Conservation (phyloP, 2,888 invertebrate species). For the Agrochola circellaris region DNA sequence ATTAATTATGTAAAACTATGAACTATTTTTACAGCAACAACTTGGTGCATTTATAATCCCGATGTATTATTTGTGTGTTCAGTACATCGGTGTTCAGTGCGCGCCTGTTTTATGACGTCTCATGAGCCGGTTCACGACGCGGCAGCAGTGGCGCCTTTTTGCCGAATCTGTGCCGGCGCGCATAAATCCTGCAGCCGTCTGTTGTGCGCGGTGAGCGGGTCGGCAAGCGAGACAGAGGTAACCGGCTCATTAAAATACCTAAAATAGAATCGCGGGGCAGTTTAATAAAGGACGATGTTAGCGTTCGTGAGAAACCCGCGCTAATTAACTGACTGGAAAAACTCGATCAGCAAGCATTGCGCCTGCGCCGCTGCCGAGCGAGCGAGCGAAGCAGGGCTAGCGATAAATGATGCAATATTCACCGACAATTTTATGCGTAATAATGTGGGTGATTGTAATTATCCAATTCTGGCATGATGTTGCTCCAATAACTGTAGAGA, state of each 20-base stretch:
- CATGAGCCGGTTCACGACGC: constrained; percentile 50
- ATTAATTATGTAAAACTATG: neutral
- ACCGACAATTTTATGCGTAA: neutral
- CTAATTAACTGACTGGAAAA: constrained; percentile 80
- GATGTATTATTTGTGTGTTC: neutral
- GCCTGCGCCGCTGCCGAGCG: neutral
- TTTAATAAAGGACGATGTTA: constrained; percentile 73
- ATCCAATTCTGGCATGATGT: constrained; percentile 10
- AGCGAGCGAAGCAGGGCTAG: neutral
- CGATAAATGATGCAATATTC: neutral
- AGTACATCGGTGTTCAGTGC: neutral
- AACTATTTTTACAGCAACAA: neutral
- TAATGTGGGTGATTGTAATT: neutral
- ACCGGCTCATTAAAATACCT: constrained; percentile 87
- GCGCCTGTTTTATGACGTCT: constrained; percentile 7
- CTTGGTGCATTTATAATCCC: too few species aligned
- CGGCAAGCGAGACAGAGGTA: constrained; percentile 50
- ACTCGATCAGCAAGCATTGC: constrained; percentile 51
- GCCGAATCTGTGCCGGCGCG: constrained; percentile 65
- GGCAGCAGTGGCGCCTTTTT: constrained; percentile 72
- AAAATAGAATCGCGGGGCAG: constrained; percentile 75
- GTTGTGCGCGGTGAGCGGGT: constrained; percentile 22
- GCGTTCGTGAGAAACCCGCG: constrained; percentile 80
- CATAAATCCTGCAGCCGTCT: constrained; percentile 70
- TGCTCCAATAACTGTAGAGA: neutral